Evolutionary conservation across 2,888 invertebrate species (phyloP).

Genomic region (Scelioninae gen. 1): DNA sequence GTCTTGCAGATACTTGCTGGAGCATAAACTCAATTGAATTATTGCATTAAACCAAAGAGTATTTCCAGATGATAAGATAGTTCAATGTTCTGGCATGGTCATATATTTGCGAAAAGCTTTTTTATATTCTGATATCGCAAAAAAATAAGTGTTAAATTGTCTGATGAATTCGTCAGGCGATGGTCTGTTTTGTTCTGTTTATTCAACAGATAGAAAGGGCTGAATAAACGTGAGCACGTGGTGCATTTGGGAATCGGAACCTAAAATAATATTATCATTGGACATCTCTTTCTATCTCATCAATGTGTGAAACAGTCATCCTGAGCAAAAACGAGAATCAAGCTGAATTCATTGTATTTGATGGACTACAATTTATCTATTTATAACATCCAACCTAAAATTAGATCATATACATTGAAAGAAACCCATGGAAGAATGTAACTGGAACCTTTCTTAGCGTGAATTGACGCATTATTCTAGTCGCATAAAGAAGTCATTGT

Average conservation of each 20-base stretch:
- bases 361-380: slow-evolving; percentile 36
- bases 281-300: slow-evolving; percentile 43
- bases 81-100: slow-evolving; percentile 7
- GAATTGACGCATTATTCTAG: slow-evolving; percentile 16
- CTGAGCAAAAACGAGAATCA: slow-evolving; percentile 26
- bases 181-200: slow-evolving; percentile 40
- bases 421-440: slow-evolving; percentile 7
- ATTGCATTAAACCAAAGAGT: not conserved
- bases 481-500: slow-evolving; percentile 13
- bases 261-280: slow-evolving; percentile 78
- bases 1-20: slow-evolving; percentile 7
- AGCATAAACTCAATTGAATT: slow-evolving; percentile 32
- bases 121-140: slow-evolving; percentile 11
- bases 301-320: slow-evolving; percentile 34
- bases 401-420: slow-evolving; percentile 24
- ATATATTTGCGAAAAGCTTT: slow-evolving; percentile 2
- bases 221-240: slow-evolving; percentile 71
- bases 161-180: slow-evolving; percentile 16
- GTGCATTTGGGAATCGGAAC: slow-evolving; percentile 74
- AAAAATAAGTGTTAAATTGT: slow-evolving; percentile 1
- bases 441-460: slow-evolving; percentile 5
- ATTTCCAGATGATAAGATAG: slow-evolving; percentile 13
- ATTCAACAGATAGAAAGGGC: slow-evolving; percentile 37
- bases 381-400: slow-evolving; percentile 37
- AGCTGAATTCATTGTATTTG: slow-evolving; percentile 41